Conservation (phyloP, 2,797 vertebrate species). For the Kryptopterus vitreolus region DNA sequence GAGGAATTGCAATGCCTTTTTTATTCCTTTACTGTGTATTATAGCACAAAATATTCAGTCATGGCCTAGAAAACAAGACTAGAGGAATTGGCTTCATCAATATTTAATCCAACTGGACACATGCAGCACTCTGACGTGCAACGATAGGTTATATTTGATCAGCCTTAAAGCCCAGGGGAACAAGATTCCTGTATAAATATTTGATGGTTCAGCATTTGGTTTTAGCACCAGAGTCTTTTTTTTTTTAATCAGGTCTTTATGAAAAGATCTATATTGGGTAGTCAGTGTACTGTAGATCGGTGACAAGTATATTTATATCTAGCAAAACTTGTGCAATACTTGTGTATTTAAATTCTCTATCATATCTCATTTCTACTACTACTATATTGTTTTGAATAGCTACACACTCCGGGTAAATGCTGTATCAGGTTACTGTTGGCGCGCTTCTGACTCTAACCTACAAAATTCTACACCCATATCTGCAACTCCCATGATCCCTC, state of each 20-base stretch:
- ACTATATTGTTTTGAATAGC: neutral
- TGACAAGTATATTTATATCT: slow-evolving; percentile 11
- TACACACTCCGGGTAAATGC: neutral
- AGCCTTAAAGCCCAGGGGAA: slow-evolving; percentile 54
- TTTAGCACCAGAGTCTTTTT: slow-evolving; percentile 57
- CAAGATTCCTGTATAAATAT: slow-evolving; percentile 68
- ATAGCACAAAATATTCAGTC: slow-evolving; percentile 1
- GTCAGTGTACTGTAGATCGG: slow-evolving; percentile 23
- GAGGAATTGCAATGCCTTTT: too few species aligned
- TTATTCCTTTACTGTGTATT: too few species aligned
- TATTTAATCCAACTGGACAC: slow-evolving; percentile 63
- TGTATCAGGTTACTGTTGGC: slow-evolving; percentile 5
- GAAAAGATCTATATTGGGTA: slow-evolving; percentile 47
- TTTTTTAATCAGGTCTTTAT: slow-evolving; percentile 48
- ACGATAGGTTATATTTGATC: slow-evolving; percentile 66
- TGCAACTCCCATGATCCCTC: neutral
- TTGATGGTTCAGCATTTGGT: slow-evolving; percentile 64
- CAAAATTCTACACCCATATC: neutral
- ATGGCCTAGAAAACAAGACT: slow-evolving; percentile 48
- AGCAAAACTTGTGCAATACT: neutral
- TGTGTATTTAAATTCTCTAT: neutral
- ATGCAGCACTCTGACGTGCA: slow-evolving; percentile 39
- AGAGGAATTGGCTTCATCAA: slow-evolving; percentile 57
- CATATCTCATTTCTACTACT: neutral
- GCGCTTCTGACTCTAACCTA: neutral